Conservation (phyloP, 2,797 vertebrate species). For the Sebastes nivosus region DNA sequence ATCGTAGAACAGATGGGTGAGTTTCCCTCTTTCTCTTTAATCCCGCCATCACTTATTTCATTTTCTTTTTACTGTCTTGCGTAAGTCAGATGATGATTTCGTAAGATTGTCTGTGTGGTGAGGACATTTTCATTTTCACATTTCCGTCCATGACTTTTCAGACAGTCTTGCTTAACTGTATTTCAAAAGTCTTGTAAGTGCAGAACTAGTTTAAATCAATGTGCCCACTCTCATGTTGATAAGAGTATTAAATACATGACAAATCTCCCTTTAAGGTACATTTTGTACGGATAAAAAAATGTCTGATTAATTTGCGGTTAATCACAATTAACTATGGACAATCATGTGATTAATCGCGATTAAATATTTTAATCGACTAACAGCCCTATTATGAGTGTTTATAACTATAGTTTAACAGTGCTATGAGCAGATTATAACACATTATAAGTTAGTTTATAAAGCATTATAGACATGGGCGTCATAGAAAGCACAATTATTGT, state of each 20-base stretch:
- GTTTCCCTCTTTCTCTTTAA: constrained; percentile 45
- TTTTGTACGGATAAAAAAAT: no score
- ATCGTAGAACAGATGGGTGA: constrained; percentile 99
- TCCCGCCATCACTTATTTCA: background rate
- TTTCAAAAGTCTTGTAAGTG: background rate
- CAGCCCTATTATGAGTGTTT: no score
- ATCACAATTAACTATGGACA: no score
- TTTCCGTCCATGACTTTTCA: background rate
- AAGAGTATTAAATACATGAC: no score
- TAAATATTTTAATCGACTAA: no score
- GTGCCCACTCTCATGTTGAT: no score
- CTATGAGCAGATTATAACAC: background rate
- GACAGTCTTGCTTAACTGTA: background rate
- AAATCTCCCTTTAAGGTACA: no score
- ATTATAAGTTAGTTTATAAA: background rate
- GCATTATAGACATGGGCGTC: background rate
- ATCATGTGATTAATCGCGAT: no score
- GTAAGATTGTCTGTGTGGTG: background rate
- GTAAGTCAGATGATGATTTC: background rate
- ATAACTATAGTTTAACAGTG: no score
- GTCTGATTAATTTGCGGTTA: no score
- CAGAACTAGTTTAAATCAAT: no score
- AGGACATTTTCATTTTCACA: background rate
- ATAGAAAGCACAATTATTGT: background rate
- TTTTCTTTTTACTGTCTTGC: background rate